Conservation (phyloP, 2,113 vertebrate genomes). For the Bos taurus region DNA sequence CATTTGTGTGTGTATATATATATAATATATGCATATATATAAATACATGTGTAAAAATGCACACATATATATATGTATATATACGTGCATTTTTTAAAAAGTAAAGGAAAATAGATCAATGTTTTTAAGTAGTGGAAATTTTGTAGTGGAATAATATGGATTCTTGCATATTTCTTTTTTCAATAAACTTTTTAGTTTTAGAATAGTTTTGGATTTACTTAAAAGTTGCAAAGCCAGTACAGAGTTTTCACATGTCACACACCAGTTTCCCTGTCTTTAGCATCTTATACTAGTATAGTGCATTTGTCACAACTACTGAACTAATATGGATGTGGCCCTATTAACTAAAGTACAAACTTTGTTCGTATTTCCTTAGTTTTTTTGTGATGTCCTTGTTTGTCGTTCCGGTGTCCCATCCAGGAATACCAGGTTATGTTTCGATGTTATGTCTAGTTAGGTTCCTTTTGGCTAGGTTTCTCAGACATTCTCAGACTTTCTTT, state of each 20-base stretch:
- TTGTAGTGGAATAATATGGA: neutral
- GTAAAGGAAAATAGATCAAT: neutral
- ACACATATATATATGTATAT: neutral
- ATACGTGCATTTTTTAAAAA: neutral
- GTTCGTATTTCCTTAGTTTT: neutral
- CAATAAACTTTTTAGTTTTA: neutral
- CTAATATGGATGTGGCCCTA: neutral
- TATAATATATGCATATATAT: neutral
- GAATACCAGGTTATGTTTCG: neutral
- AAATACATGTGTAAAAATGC: neutral
- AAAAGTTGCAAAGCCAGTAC: neutral
- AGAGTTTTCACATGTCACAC: neutral
- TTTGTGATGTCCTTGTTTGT: neutral
- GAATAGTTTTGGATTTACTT: neutral
- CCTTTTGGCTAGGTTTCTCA: neutral
- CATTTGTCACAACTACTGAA: neutral
- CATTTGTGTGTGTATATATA: too few relatives aligned
- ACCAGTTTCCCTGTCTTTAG: neutral
- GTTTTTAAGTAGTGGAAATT: neutral
- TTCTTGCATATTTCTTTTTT: neutral
- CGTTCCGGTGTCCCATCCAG: neutral
- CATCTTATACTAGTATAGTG: neutral
- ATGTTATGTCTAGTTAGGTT: neutral
- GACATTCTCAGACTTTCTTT: neutral
- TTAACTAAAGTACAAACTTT: neutral